Percentiles rank a stretch among this genome's conserved stretches.
phyloP scores from a whole-genome alignment of 2,888 invertebrate genomes.

The Dryobota labecula region DNA sequence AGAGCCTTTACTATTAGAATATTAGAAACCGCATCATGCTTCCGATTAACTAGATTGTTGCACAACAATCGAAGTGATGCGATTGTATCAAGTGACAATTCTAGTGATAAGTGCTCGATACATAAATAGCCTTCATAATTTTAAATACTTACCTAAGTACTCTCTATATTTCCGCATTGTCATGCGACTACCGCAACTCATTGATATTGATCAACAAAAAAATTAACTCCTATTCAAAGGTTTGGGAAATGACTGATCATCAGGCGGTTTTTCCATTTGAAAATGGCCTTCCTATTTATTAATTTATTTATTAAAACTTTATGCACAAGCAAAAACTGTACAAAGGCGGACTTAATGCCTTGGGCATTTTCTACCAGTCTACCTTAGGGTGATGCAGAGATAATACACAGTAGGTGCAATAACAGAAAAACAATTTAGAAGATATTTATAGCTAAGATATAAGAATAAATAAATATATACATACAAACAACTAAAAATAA shows the following conservation, averaged over 20 bases:
- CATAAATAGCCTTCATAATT: slow-evolving; percentile 18
- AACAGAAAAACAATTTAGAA: too few species aligned
- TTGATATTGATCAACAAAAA: neutral
- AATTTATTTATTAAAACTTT: too few species aligned
- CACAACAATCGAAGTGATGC: neutral
- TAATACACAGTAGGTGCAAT: too few species aligned
- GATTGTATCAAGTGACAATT: slow-evolving; percentile 17
- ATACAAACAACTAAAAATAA: too few species aligned
- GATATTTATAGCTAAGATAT: too few species aligned
- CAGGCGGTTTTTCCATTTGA: neutral
- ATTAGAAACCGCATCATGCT: neutral
- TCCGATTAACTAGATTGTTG: neutral
- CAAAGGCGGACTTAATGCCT: too few species aligned
- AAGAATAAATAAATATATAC: too few species aligned
- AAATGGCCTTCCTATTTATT: slow-evolving; percentile 38
- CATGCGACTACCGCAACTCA: slow-evolving; percentile 14
- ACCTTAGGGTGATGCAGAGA: too few species aligned
- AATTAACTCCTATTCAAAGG: slow-evolving; percentile 30
- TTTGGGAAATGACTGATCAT: slow-evolving; percentile 2
- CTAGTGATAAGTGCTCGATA: slow-evolving; percentile 1
- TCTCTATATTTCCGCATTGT: slow-evolving; percentile 37
- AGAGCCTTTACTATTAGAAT: neutral
- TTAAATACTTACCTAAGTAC: slow-evolving; percentile 1
- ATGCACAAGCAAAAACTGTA: too few species aligned
- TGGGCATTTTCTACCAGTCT: too few species aligned